These are phyloP conservation scores for Crotalus viridis DNA, from an alignment of 2,113 vertebrate species.

Conservation along the genomic window DNA sequence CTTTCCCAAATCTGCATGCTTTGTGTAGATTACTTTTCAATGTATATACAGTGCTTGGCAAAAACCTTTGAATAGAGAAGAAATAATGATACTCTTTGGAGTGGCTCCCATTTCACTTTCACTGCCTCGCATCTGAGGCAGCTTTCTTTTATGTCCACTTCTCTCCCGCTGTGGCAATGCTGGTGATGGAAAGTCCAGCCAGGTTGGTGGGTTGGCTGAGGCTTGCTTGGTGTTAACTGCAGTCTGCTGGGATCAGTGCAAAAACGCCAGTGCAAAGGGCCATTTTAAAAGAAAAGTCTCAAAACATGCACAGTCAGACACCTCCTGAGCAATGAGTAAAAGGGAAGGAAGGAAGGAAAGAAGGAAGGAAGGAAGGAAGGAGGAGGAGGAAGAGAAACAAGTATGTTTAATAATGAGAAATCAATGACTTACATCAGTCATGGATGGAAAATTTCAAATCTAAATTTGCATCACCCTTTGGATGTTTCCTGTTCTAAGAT, in stretches of 20 bases:
- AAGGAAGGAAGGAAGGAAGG: not conserved
- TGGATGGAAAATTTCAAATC: not conserved
- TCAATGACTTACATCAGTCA: slow-evolving; percentile 34
- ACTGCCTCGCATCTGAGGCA: not conserved
- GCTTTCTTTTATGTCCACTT: not conserved
- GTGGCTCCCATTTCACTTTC: not conserved
- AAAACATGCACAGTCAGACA: not conserved
- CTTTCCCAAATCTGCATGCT: not conserved
- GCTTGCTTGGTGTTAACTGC: not conserved
- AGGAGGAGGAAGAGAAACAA: too few relatives aligned
- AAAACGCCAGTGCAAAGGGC: not conserved
- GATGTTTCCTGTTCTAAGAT: slow-evolving; percentile 27
- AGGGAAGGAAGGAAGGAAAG: not conserved
- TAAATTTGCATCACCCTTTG: slow-evolving; percentile 49
- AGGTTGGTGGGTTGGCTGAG: not conserved
- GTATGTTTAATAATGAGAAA: slow-evolving; percentile 28
- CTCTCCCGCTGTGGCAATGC: not conserved
- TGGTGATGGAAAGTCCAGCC: not conserved
- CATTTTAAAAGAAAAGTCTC: not conserved
- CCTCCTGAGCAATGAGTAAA: not conserved
- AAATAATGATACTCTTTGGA: not conserved
- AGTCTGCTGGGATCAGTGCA: not conserved
- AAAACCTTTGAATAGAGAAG: not conserved
- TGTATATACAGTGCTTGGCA: not conserved
- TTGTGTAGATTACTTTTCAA: not conserved